These are phyloP conservation scores for Heliothis virescens DNA, from an alignment of 1,140 invertebrate species.

Conservation along the genomic window DNA sequence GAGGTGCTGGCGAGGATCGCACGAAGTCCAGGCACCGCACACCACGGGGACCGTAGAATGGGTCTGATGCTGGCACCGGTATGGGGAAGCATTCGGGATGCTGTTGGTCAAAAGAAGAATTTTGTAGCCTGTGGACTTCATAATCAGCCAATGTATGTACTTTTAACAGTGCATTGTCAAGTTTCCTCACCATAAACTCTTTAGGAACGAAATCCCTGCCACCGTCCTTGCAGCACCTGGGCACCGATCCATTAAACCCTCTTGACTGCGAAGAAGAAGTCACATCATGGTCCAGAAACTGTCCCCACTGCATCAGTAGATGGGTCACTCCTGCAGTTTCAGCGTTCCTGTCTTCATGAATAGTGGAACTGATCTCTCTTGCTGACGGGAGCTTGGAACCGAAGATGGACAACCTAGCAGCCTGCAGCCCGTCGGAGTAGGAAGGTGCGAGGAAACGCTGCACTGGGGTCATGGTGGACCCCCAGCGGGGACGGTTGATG, in stretches of 20 bases:
- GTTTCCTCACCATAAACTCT: slow-evolving; percentile 87
- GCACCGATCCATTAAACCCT: slow-evolving; percentile 93
- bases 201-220: slow-evolving; percentile 87
- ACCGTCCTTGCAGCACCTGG: slow-evolving; percentile 91
- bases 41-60: slow-evolving; percentile 89
- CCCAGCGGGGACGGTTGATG: slow-evolving; percentile 90
- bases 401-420: slow-evolving; percentile 86
- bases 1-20: slow-evolving; percentile 90
- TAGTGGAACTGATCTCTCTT: slow-evolving; percentile 88
- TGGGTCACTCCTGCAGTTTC: slow-evolving; percentile 88
- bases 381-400: slow-evolving; percentile 89
- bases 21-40: slow-evolving; percentile 92
- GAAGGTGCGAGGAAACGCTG: slow-evolving; percentile 92
- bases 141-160: too few species aligned
- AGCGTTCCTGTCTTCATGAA: slow-evolving; percentile 89
- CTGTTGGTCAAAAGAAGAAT: slow-evolving; percentile 68
- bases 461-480: slow-evolving; percentile 93
- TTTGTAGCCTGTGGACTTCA: not conserved
- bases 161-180: too few species aligned
- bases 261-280: slow-evolving; percentile 89
- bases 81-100: slow-evolving; percentile 95
- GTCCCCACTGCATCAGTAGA: slow-evolving; percentile 95
- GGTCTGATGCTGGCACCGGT: slow-evolving; percentile 89
- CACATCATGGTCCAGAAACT: slow-evolving; percentile 93
- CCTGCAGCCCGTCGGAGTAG: slow-evolving; percentile 93